Conservation (phyloP, 2,888 invertebrate species). For the Drosophila siamana region DNA sequence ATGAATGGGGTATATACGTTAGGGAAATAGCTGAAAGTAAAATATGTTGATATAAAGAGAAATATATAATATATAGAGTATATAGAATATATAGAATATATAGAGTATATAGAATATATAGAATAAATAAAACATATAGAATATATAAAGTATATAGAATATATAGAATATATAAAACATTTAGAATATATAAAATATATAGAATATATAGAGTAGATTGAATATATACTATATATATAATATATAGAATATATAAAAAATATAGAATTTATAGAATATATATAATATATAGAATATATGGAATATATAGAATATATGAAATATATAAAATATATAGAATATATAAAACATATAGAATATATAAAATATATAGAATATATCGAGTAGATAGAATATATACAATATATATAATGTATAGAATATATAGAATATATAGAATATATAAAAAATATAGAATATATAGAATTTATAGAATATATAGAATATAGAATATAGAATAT, state of each 20-base stretch:
- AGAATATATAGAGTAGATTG: neutral
- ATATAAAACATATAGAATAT: constrained; percentile 1
- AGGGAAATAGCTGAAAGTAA: neutral
- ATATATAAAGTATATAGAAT: neutral
- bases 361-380: neutral
- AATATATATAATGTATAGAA: too few species aligned
- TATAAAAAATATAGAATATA: too few species aligned
- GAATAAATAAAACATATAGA: too few species aligned
- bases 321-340: neutral
- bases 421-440: neutral
- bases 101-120: too few species aligned
- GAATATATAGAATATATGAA: neutral
- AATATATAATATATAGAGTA: too few species aligned
- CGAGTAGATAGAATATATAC: too few species aligned
- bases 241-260: too few species aligned
- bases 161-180: too few species aligned
- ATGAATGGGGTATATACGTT: constrained; percentile 31
- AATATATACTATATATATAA: neutral
- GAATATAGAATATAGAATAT: constrained; percentile 4
- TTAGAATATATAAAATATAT: too few species aligned
- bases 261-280: too few species aligned
- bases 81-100: neutral
- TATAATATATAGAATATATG: too few species aligned
- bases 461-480: neutral
- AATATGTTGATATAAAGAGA: too few species aligned